Evolutionary conservation across 2,797 vertebrate genomes (phyloP), one percentile per base, ranked within the genome.

Genomic region (Myiotriccus ornatus): DNA sequence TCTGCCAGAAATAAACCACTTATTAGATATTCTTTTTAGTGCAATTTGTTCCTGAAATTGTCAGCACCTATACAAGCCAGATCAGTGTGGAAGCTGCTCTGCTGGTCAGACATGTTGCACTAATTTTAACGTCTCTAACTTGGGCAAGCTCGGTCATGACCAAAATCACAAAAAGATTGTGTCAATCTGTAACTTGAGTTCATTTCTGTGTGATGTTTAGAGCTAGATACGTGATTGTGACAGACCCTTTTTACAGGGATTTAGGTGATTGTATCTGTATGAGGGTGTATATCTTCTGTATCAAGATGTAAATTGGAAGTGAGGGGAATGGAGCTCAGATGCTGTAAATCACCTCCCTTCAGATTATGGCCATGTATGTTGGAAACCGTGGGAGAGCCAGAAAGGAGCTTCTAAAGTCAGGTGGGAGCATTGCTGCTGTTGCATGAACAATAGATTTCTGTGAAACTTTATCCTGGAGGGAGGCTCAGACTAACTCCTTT

Each of bases 31-130:
- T 76, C n/a, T 83, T 84, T 88, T 69, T 82, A 37, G 32, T 59
- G 81, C 59, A 69, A 28, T 95, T 93, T 92, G 17, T 87, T 90
- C 67, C 62, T 90, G 44, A 76, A 85, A 90, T 87, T 63, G 43
- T 34, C 71, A 70, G 64, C 43, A 76, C 44, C 47, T 43, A 5
- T 90, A 44, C 32, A 84, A 70, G 70, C 80, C 43, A 43, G 44
- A 59, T 60, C 44, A 77, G 60, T 1, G 1, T 80, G 74, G 87
- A 91, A 89, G 41, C 73, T 84, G 34, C 49, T 82, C 25, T 82
- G 52, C 55, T 83, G 32, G 52, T 64, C 79, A 69, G 56, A 79
- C 27, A 35, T 15, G 35, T 82, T 89, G 52, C 28, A 46, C 71
- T 90, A n/a, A 74, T 84, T 84, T 84, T 89, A 60, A 79, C 13